phyloP scores from a whole-genome alignment of 1,140 invertebrate species.

The Polypedilum vanderplanki region DNA sequence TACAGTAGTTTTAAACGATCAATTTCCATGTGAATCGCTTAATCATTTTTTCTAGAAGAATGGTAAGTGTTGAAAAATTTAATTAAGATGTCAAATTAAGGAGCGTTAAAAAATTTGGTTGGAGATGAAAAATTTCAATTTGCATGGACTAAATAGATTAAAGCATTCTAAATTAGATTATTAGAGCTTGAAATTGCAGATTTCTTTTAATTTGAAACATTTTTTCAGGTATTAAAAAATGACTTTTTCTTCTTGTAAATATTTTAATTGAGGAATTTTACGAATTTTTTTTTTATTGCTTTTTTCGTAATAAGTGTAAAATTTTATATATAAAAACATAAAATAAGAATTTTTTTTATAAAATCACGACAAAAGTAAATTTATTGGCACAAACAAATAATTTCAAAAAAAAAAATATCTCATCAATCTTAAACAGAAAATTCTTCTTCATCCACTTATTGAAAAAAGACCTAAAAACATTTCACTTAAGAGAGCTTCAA shows the following conservation, averaged over 20 bases:
- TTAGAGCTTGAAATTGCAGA: not conserved
- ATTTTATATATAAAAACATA: too few relatives aligned
- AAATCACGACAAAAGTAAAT: too few relatives aligned
- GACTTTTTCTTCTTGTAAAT: not conserved
- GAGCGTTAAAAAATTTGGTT: not conserved
- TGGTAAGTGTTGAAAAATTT: not conserved
- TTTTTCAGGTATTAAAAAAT: too few relatives aligned
- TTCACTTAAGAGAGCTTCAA: too few relatives aligned
- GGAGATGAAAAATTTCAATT: not conserved
- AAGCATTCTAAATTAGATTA: conserved; percentile 13
- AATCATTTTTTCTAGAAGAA: not conserved
- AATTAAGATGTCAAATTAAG: conserved; percentile 26
- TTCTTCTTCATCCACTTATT: too few relatives aligned
- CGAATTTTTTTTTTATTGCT: too few relatives aligned
- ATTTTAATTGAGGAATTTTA: not conserved
- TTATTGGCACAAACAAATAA: too few relatives aligned
- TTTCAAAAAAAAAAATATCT: too few relatives aligned
- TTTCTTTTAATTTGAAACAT: not conserved
- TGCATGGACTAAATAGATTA: conserved; percentile 6
- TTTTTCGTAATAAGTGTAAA: too few relatives aligned
- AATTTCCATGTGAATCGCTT: not conserved
- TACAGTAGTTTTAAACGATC: not conserved
- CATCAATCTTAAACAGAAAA: too few relatives aligned
- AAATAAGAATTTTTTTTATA: too few relatives aligned
- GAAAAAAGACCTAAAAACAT: too few relatives aligned